phyloP scores from a whole-genome alignment of 2,797 vertebrate species.

The Propithecus deckenii region DNA sequence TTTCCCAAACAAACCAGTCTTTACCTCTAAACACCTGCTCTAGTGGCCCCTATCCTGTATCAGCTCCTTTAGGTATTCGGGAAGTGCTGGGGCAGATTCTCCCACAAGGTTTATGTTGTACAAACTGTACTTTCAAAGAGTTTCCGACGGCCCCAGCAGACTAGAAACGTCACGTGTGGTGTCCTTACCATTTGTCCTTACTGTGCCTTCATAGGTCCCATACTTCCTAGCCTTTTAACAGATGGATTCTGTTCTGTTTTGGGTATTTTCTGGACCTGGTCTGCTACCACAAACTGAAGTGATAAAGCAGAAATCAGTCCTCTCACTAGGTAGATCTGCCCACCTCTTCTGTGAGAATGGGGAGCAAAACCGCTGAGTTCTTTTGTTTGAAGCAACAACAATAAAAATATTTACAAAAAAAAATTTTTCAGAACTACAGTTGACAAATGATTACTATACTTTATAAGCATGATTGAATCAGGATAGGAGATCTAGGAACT shows the following conservation, averaged over 20 bases:
- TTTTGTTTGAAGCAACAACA: slow-evolving; percentile 12
- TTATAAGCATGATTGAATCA: neutral
- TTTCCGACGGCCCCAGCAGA: neutral
- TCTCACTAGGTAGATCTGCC: neutral
- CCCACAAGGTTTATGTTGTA: neutral
- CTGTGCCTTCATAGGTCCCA: neutral
- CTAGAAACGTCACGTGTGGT: neutral
- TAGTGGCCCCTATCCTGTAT: neutral
- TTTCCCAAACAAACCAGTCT: slow-evolving; percentile 50
- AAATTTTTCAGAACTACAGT: neutral
- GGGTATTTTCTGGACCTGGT: neutral
- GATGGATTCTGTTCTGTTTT: neutral
- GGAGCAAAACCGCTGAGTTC: neutral
- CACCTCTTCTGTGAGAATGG: neutral
- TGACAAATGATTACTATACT: neutral
- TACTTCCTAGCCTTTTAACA: neutral
- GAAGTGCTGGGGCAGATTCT: neutral
- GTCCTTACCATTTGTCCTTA: neutral
- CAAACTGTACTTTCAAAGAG: neutral
- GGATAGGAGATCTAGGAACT: neutral
- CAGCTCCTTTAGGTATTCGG: slow-evolving; percentile 1
- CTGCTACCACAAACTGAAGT: neutral
- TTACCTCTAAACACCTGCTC: slow-evolving; percentile 54
- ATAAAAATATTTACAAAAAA: neutral
- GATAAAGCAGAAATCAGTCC: slow-evolving; percentile 4